Evolutionary conservation across 1,140 invertebrate genomes (phyloP), one percentile per base, ranked within the genome.

Genomic region (Papilio machaon): DNA sequence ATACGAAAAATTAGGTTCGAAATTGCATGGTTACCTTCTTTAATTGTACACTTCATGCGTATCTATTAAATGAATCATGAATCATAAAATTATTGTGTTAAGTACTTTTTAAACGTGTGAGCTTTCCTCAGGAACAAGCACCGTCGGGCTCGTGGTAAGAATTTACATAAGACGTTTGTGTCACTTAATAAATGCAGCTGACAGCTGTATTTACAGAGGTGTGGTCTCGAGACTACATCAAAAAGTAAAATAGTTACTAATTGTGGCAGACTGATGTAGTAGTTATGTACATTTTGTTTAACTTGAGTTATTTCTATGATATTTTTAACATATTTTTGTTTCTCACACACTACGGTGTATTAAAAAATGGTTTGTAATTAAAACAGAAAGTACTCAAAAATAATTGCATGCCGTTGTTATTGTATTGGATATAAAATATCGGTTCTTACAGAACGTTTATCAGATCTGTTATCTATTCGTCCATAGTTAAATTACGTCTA

Each of bases 401-500:
- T 30, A 30, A 30, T 30, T 30, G 23, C 23, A 30, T 30, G 23
- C 23, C 23, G 23, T 30, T 30, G 23, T 30, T 30, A 30, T 30
- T 30, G 23, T 30, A 30, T 30, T 49, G 10, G 47, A 9, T 11
- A 49, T 49, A 49, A 64, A 13, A 30, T 30, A 64, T 13, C 60
- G 60, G 23, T 23, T 23, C 23, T 11, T 30, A 11, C 23, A 30
- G 9, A 64, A 30, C n/a, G 8, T 23, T 23, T 60, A 23, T 13
- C 23, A 64, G 10, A 35, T 35, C 8, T 64, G 19, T 35, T 30
- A 64, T 64, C 23, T 35, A 30, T 64, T 35, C 64, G 64, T 70
- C 5, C 64, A 70, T 35, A 70, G 64, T 70, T 70, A 70, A 64
- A 70, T 70, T 70, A 70, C 23, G 30, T 35, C 64, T 70, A 70